Percentiles rank a stretch among this genome's conserved stretches.
These are phyloP conservation scores for Macroramphosus scolopax DNA, from an alignment of 2,797 vertebrate species.

Conservation along the genomic window DNA sequence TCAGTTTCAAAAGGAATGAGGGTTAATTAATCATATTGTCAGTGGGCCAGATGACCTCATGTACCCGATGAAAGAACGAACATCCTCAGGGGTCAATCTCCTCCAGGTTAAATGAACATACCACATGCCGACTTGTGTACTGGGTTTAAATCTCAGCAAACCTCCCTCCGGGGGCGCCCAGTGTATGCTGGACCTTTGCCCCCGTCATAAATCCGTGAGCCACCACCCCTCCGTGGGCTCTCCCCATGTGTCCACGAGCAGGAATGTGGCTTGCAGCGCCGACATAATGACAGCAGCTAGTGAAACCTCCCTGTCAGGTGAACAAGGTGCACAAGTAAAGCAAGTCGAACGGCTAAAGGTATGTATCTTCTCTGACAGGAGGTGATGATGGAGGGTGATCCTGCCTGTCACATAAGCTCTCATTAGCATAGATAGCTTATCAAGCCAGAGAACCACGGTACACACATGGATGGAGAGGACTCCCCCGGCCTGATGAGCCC, in stretches of 20 bases:
- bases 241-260: slow-evolving; percentile 12
- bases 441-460: too few species aligned
- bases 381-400: too few species aligned
- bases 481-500: slow-evolving; percentile 20
- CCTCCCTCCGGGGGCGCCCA: slow-evolving; percentile 17
- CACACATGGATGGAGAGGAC: not conserved
- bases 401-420: too few species aligned
- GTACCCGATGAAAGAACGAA: slow-evolving; percentile 5
- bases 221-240: slow-evolving; percentile 1
- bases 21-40: slow-evolving; percentile 1
- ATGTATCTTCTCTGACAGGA: too few species aligned
- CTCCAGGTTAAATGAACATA: slow-evolving; percentile 39
- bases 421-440: too few species aligned
- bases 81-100: slow-evolving; percentile 38
- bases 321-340: too few species aligned
- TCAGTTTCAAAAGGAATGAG: not conserved
- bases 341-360: too few species aligned
- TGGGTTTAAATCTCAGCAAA: slow-evolving; percentile 3
- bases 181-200: slow-evolving; percentile 51
- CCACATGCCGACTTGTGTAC: slow-evolving; percentile 20
- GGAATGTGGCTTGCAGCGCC: slow-evolving; percentile 33
- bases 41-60: slow-evolving; percentile 12
- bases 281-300: slow-evolving; percentile 14
- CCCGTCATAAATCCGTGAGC: slow-evolving; percentile 48
- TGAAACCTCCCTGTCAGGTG: slow-evolving; percentile 10